phyloP scores from a whole-genome alignment of 2,888 invertebrate genomes.

The Brachyopa scutellaris region DNA sequence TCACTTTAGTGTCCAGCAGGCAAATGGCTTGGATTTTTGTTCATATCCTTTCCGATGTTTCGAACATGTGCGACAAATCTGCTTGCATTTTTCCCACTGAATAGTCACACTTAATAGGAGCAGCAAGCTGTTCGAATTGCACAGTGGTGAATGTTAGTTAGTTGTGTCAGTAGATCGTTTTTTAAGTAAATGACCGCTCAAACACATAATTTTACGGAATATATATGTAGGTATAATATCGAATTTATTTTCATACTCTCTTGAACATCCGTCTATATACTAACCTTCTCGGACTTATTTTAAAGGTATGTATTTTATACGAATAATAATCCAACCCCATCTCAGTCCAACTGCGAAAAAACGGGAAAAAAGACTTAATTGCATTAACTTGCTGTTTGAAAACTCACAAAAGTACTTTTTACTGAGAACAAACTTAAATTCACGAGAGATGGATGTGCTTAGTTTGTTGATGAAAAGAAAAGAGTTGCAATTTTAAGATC shows the following conservation, averaged over 20 bases:
- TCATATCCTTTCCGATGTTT: too few species aligned
- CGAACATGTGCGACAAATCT: too few species aligned
- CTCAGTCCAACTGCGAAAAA: constrained; percentile 11
- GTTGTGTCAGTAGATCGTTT: too few species aligned
- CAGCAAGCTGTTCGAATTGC: too few species aligned
- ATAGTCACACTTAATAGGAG: too few species aligned
- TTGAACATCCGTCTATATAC: neutral
- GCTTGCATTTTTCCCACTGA: too few species aligned
- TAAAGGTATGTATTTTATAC: constrained; percentile 31
- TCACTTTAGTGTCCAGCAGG: too few species aligned
- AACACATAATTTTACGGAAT: neutral
- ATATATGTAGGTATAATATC: too few species aligned
- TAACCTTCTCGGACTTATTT: constrained; percentile 6
- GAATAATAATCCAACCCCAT: constrained; percentile 36
- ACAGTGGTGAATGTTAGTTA: too few species aligned
- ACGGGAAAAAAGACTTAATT: constrained; percentile 48
- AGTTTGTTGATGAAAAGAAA: constrained; percentile 38
- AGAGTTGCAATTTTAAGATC: constrained; percentile 48
- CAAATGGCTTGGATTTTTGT: too few species aligned
- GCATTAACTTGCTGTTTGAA: constrained; percentile 47
- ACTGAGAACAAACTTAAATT: constrained; percentile 45
- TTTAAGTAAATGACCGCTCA: too few species aligned
- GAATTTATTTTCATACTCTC: constrained; percentile 11
- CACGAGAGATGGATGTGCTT: constrained; percentile 42
- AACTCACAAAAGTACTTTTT: constrained; percentile 43